These are phyloP conservation scores for Stenodera caucasica DNA, from an alignment of 2,888 invertebrate genomes.

Conservation along the genomic window DNA sequence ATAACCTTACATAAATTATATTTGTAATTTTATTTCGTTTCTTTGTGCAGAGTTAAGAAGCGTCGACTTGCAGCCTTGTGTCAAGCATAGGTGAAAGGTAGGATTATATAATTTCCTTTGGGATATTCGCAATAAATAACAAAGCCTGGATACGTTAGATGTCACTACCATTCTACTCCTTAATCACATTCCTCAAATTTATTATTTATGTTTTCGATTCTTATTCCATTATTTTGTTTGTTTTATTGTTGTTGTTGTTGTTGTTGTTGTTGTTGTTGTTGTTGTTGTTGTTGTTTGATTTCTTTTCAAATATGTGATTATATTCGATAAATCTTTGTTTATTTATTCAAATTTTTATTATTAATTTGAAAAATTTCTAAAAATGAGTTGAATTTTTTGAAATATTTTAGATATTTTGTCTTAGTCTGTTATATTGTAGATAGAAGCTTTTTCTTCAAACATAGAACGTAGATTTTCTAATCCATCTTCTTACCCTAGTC, in stretches of 20 bases:
- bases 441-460: conserved; percentile 38
- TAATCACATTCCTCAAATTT: conserved; percentile 47
- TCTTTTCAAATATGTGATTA: conserved; percentile 12
- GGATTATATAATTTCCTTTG: conserved; percentile 56
- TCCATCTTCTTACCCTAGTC: conserved; percentile 48
- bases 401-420: conserved; percentile 19
- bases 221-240: conserved; percentile 44
- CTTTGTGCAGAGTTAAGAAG: conserved; percentile 39
- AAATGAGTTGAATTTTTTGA: conserved; percentile 18
- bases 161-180: conserved; percentile 47
- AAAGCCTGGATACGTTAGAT: conserved; percentile 41
- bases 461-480: conserved; percentile 45
- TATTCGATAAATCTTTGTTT: conserved; percentile 39
- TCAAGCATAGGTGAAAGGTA: conserved; percentile 35
- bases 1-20: conserved; percentile 48
- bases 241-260: no score
- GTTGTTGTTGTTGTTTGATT: conserved; percentile 45
- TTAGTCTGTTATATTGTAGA: conserved; percentile 13
- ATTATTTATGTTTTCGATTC: conserved; percentile 44
- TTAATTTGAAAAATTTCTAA: conserved; percentile 33
- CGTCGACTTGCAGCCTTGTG: conserved; percentile 22
- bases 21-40: conserved; percentile 49
- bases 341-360: conserved; percentile 50
- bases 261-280: no score
- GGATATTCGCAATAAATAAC: conserved; percentile 45